phyloP scores from a whole-genome alignment of 1,140 invertebrate genomes.

The Lerema accius region DNA sequence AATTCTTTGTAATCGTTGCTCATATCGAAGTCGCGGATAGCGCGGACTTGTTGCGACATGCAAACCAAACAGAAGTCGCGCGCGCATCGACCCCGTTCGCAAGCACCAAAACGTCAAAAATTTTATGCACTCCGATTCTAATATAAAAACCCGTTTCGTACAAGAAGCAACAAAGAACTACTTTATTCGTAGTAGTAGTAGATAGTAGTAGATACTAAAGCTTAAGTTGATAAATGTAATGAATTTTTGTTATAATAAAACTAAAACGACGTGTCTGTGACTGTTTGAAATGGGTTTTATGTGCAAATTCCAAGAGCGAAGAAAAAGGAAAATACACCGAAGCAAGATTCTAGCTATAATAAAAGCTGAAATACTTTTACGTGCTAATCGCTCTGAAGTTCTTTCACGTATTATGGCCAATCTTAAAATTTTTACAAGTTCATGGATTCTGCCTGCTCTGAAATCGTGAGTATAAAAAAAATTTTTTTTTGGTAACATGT shows the following conservation, averaged over 20 bases:
- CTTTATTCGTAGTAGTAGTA: no score
- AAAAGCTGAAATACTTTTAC: constrained; percentile 45
- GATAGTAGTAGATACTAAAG: no score
- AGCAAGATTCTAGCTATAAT: constrained; percentile 42
- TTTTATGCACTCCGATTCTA: constrained; percentile 14
- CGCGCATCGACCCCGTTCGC: constrained; percentile 7
- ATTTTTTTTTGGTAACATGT: no score
- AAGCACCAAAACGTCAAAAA: neutral
- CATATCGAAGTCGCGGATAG: constrained; percentile 10
- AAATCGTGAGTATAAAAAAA: constrained; percentile 37
- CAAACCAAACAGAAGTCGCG: constrained; percentile 11
- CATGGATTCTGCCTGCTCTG: neutral
- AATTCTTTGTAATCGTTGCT: neutral
- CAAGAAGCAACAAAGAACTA: neutral
- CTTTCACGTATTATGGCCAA: constrained; percentile 28
- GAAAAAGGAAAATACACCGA: constrained; percentile 41
- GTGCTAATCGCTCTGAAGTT: constrained; percentile 32
- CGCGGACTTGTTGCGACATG: constrained; percentile 35
- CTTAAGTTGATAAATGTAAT: no score
- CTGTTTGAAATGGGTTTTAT: constrained; percentile 55
- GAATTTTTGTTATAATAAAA: no score
- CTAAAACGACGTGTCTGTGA: no score
- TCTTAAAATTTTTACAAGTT: constrained; percentile 8
- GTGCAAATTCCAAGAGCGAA: constrained; percentile 48
- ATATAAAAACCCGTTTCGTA: constrained; percentile 7